A percentile compares a stretch with the other conserved stretches of the same genome.
Conservation (phyloP, 2,113 vertebrate genomes). For the Chlorodrepanis virens region DNA sequence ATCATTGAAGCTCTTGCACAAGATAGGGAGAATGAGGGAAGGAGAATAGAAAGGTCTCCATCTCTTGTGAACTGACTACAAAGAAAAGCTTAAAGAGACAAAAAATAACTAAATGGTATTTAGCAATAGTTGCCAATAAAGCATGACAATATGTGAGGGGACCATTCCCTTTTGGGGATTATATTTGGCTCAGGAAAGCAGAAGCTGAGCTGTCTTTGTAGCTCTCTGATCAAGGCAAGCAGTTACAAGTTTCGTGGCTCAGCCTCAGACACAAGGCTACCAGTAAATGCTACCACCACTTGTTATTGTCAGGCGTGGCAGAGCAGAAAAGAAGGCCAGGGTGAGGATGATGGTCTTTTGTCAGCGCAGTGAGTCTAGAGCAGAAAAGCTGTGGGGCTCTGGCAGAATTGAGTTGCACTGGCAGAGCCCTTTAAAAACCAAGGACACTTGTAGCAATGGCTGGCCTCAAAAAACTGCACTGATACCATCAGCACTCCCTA, state of each 20-base stretch:
- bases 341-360: not conserved
- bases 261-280: not conserved
- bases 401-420: not conserved
- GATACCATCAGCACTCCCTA: not conserved
- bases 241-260: not conserved
- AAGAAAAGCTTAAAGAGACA: not conserved
- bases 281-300: not conserved
- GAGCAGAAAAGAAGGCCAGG: not conserved
- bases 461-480: not conserved
- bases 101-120: not conserved
- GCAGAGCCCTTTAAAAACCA: not conserved
- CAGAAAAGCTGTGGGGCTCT: not conserved
- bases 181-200: not conserved
- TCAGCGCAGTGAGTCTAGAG: not conserved
- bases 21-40: not conserved
- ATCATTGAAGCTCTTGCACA: not conserved
- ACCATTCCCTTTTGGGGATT: not conserved
- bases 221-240: not conserved
- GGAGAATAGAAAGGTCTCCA: not conserved
- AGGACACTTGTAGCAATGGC: fast-evolving
- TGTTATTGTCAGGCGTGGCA: not conserved
- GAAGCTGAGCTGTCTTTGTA: not conserved
- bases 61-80: not conserved
- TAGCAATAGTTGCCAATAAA: not conserved
- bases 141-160: not conserved